A percentile compares a stretch with the other conserved stretches of the same genome.
These are phyloP conservation scores for Campylomormyrus tamandua DNA, from an alignment of 2,113 vertebrate species.

Conservation along the genomic window DNA sequence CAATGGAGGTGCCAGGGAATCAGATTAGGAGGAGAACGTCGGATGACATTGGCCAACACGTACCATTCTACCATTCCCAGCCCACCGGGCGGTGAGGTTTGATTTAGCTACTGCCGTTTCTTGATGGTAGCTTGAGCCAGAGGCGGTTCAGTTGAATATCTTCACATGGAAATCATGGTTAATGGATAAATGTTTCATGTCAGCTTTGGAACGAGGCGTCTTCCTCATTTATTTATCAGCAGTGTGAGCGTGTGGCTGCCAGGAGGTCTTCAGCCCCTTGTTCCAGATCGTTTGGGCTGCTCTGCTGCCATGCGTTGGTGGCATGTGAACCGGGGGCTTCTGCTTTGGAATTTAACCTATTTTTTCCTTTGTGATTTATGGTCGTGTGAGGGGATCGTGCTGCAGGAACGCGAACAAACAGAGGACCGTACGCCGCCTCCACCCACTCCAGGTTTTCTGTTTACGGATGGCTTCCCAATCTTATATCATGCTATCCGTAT, in stretches of 20 bases:
- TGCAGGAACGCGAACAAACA: slow-evolving; percentile 48
- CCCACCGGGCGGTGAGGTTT: not conserved
- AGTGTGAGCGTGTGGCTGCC: not conserved
- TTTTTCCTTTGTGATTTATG: slow-evolving; percentile 14
- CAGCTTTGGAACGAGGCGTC: not conserved
- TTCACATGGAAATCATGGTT: not conserved
- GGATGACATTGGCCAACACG: not conserved
- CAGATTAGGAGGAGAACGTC: not conserved
- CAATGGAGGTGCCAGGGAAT: not conserved
- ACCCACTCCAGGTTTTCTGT: not conserved
- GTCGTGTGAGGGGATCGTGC: slow-evolving; percentile 1
- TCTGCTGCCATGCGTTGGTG: not conserved
- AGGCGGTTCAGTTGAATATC: not conserved
- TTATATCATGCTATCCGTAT: not conserved
- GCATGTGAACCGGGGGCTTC: not conserved
- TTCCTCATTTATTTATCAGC: slow-evolving; percentile 8
- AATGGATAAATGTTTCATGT: slow-evolving; percentile 1
- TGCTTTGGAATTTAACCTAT: slow-evolving; percentile 25
- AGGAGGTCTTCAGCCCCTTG: not conserved
- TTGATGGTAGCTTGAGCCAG: not conserved
- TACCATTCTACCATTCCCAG: not conserved
- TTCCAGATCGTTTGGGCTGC: not conserved
- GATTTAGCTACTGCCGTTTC: not conserved
- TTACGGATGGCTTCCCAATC: not conserved
- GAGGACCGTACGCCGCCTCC: not conserved